Conservation (phyloP, 2,797 vertebrate genomes). For the Heliangelus exortis region DNA sequence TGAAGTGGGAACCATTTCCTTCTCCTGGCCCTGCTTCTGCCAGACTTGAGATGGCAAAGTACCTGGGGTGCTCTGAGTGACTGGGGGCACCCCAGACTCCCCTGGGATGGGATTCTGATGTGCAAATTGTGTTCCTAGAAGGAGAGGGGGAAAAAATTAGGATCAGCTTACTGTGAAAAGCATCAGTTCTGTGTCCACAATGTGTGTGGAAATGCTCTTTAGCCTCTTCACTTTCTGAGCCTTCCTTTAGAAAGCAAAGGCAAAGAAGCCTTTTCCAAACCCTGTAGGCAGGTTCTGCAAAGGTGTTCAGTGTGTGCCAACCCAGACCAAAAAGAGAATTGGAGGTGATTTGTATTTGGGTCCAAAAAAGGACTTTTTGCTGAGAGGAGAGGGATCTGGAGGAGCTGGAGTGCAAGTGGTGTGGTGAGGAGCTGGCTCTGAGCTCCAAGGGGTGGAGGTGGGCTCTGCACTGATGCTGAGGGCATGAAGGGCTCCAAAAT, state of each 20-base stretch:
- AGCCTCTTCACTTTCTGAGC: neutral
- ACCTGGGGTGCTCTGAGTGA: neutral
- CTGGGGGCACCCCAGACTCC: neutral
- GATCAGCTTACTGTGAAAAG: neutral
- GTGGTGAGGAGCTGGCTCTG: neutral
- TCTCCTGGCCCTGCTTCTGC: neutral
- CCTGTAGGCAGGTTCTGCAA: neutral
- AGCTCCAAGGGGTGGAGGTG: neutral
- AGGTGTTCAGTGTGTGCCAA: neutral
- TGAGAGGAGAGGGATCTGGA: fast-evolving
- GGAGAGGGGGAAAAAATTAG: neutral
- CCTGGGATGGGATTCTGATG: neutral
- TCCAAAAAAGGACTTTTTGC: neutral
- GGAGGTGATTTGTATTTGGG: neutral
- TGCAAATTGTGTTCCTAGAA: neutral
- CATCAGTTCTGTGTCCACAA: fast-evolving
- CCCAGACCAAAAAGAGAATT: neutral
- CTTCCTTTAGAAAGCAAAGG: neutral
- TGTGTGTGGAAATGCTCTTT: neutral
- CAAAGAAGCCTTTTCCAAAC: neutral
- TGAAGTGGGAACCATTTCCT: neutral
- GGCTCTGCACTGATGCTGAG: neutral
- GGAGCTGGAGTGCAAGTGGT: neutral
- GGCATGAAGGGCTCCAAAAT: fast-evolving
- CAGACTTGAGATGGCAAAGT: neutral